A percentile compares a stretch with the other conserved stretches of the same genome.
These are phyloP conservation scores for Lophotriccus pileatus DNA, from an alignment of 2,797 vertebrate species.

Conservation along the genomic window DNA sequence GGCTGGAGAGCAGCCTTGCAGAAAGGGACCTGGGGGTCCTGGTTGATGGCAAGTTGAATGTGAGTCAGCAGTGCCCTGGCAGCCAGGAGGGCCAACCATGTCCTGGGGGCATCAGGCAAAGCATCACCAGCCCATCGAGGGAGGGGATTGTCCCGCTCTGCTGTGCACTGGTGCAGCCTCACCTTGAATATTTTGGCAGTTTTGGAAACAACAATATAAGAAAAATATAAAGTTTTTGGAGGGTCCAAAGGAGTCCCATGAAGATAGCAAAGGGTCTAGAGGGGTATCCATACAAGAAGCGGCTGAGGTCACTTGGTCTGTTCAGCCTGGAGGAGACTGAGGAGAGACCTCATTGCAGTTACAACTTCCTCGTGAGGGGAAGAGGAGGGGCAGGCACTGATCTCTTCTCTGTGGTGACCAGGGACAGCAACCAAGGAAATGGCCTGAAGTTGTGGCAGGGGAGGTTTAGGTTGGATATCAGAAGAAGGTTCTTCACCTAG, in stretches of 20 bases:
- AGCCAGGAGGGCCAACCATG: rapidly evolving
- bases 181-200: not conserved
- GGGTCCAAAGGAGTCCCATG: not conserved
- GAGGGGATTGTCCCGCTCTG: not conserved
- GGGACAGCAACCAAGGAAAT: not conserved
- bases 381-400: not conserved
- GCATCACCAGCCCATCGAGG: rapidly evolving
- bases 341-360: not conserved
- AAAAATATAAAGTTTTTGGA: not conserved
- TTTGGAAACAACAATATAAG: rapidly evolving
- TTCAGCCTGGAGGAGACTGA: not conserved
- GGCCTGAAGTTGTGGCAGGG: not conserved
- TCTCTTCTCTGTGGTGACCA: not conserved
- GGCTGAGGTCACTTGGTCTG: not conserved
- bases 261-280: not conserved
- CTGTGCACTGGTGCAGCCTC: rapidly evolving
- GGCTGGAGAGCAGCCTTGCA: rapidly evolving
- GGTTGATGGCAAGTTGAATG: rapidly evolving
- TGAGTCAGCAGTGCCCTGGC: not conserved
- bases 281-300: not conserved
- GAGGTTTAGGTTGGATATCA: not conserved
- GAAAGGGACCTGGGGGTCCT: not conserved
- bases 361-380: not conserved
- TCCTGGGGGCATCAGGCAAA: not conserved
- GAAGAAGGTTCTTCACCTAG: not conserved